A percentile compares a stretch with the other conserved stretches of the same genome.
These are phyloP conservation scores for Trichopoda pennipes DNA, from an alignment of 2,888 invertebrate genomes.

Conservation along the genomic window DNA sequence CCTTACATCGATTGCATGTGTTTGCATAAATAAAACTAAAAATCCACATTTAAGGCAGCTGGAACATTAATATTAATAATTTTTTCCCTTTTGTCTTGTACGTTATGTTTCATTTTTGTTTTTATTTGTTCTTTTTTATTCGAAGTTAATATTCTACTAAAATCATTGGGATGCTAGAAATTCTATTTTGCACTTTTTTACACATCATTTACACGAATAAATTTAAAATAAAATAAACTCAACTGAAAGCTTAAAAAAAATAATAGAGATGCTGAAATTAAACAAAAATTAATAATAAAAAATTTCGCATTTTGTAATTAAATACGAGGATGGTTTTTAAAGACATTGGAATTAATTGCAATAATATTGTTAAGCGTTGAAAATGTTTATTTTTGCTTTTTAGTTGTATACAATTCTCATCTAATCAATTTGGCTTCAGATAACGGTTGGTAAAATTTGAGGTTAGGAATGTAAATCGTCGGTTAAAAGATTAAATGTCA, in stretches of 20 bases:
- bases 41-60: not conserved
- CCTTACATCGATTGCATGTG: not conserved
- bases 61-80: conserved; percentile 13
- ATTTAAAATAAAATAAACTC: not conserved
- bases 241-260: no score
- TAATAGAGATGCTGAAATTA: not conserved
- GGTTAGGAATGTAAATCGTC: no score
- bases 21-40: conserved; percentile 24
- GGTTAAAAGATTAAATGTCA: no score
- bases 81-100: conserved; percentile 12
- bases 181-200: not conserved
- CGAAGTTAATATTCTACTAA: conserved; percentile 52
- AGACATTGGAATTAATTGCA: no score
- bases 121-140: not conserved
- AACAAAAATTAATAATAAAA: not conserved
- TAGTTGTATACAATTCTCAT: no score
- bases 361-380: no score
- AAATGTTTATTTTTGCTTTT: no score
- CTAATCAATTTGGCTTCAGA: no score
- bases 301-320: no score
- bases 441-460: no score
- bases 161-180: conserved; percentile 37
- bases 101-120: conserved; percentile 7
- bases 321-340: no score
- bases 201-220: conserved; percentile 42